Base-by-base conservation (phyloP, 1,140 invertebrate species). In the Drosophila arawakana region DNA sequence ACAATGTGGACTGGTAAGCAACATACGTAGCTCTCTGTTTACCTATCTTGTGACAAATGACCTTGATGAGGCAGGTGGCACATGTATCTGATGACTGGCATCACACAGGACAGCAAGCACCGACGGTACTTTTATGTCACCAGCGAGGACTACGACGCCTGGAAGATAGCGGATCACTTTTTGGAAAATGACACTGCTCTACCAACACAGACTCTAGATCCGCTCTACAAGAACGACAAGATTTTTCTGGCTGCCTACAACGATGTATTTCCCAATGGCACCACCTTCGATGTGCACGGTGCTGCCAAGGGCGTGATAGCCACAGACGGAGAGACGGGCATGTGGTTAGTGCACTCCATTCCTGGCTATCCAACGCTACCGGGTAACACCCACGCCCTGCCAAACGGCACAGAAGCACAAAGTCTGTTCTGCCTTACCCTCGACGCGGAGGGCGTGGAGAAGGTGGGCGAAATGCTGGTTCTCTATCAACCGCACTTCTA, bases 261-360 rank as follows among this genome's bases (percentile, higher is more conserved):
- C 8, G 54, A 41, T 41, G 37, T 18, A 8, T 41, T 57, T 11
- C 9, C 54, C 35, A 57, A 57, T 41, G 54, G 54, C 35, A 57
- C 35, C 35, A 25, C 1, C 10, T 57, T 57, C 18, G 37, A 57
- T 21, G 2, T 6, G 54, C 15, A 15, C 8, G 54, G 54, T 0
- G 9, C 8, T 21, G 35, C 54, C 6, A 57, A 21, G 37, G 54
- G 37, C 8, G 37, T 11, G 18, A 57, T 57, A 7, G 54, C 54
- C 37, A 9, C 35, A 0, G 13, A 37, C 10, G 54, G 35, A 2
- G 0, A 11, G 4, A n/a, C 54, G 37, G 35, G 54, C 10, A 10
- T 57, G 9, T 57, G 54, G 54, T 5, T 57, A 10, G 15, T 41
- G 37, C 15, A 57, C 18, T 57, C 54, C 5, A 39, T 57, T 1